Base-by-base conservation (phyloP, 2,888 invertebrate genomes). In the Iselma pallidipennis region DNA sequence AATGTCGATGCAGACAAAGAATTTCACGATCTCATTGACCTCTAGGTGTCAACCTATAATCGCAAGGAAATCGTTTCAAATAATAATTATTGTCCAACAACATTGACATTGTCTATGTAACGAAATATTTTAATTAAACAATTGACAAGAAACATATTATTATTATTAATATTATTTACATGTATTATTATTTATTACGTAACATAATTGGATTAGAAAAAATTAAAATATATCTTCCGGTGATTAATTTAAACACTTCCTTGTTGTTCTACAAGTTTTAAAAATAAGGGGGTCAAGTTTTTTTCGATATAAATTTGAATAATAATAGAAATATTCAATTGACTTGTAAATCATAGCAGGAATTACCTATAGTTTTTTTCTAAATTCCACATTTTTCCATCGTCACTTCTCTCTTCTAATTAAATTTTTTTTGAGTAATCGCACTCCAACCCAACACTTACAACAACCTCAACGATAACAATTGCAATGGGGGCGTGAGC, bases 21-120 rank as follows among this genome's bases (percentile, higher is more conserved):
- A 59, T 65, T 67, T 65, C 65, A 67, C 66, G 65, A 67, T 63
- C 58, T 61, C 56, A 58, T 56, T 67, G 66, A 67, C 66, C 66
- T 59, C 61, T 25, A 58, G 66, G 61, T 63, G 66, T 60, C 66
- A 65, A 63, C 65, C 58, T 65, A 57, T 59, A 61, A 57, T 61
- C 57, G 49, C 49, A 48, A 26, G 33, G 37, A 33, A 31, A 61
- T 61, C 61, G 31, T 50, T 59, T 49, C 23, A 29, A 29, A 29
- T 19, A 29, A 29, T n/a, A n/a, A n/a, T n/a, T n/a, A n/a, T 51
- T 51, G 31, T 31, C 51, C 29, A 26, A 19, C 29, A 26, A 19
- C 51, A 51, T 29, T 51, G 51, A 31, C 51, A 51, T 31, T 26
- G 55, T 42, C 19, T 45, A 6, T 12, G 10, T 29, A 29, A 29